Evolutionary conservation across 2,113 vertebrate genomes (phyloP).

Genomic region (Chloropsis cyanopogon): DNA sequence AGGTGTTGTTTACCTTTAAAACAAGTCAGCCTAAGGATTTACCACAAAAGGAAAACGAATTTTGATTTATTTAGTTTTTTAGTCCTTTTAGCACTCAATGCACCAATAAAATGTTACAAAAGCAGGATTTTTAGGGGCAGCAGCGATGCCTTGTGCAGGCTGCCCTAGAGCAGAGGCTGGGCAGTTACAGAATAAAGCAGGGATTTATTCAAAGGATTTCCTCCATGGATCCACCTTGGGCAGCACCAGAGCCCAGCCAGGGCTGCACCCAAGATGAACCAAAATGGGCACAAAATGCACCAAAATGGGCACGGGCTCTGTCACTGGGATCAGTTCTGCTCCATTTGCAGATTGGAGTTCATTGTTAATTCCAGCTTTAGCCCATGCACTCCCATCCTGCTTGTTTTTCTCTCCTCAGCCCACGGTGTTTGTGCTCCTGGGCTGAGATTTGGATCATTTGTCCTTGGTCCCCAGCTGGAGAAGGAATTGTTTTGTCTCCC

Average conservation of each 20-base stretch:
- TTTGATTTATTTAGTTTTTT: background rate
- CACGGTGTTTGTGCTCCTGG: background rate
- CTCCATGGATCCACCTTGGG: background rate
- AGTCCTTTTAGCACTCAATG: background rate
- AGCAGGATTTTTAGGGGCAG: background rate
- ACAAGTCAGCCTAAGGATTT: background rate
- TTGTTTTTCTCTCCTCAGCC: background rate
- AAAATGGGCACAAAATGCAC: background rate
- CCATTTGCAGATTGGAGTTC: background rate
- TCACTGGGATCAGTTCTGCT: background rate
- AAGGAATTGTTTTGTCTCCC: background rate
- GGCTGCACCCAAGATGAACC: background rate
- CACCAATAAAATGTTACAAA: fast-evolving
- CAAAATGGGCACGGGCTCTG: no score
- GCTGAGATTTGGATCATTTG: background rate
- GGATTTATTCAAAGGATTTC: background rate
- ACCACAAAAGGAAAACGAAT: background rate
- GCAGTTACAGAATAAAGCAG: background rate
- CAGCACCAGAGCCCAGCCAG: background rate
- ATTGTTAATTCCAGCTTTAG: background rate
- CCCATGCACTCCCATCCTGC: background rate
- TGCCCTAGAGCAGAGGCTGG: background rate
- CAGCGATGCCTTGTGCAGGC: background rate
- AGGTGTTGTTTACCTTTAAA: background rate
- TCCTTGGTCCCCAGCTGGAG: background rate